Conservation (phyloP, 2,888 invertebrate species). For the Amblyjoppa proteus region DNA sequence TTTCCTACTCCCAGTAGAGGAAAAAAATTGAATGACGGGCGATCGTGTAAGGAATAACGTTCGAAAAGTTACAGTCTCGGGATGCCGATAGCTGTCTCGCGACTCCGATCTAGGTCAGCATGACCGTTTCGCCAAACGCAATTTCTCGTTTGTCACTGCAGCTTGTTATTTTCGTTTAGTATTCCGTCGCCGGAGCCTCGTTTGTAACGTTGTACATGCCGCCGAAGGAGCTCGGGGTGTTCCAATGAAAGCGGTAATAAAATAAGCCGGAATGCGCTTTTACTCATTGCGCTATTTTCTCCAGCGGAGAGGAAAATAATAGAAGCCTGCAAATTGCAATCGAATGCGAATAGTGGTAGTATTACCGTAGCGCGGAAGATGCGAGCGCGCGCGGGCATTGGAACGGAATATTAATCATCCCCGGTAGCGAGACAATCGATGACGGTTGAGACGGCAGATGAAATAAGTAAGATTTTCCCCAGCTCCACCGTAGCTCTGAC, state of each 20-base stretch:
- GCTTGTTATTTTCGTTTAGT: constrained; percentile 21
- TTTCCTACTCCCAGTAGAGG: neutral
- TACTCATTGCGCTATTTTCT: constrained; percentile 18
- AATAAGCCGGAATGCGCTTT: constrained; percentile 29
- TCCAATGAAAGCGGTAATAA: constrained; percentile 23
- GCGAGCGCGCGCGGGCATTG: neutral
- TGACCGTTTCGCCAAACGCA: neutral
- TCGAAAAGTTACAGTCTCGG: neutral
- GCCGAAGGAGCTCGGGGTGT: constrained; percentile 11
- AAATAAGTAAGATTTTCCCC: neutral
- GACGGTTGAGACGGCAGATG: neutral
- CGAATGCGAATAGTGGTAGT: constrained; percentile 16
- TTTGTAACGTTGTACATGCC: constrained; percentile 21
- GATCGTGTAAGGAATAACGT: neutral
- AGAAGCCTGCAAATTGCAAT: constrained; percentile 34
- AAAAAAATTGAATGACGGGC: neutral
- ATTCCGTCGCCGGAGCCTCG: constrained; percentile 15
- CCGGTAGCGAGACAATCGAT: neutral
- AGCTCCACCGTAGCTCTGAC: neutral
- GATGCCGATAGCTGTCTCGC: neutral
- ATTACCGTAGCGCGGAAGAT: neutral
- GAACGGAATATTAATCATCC: constrained; percentile 39
- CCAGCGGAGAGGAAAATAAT: neutral
- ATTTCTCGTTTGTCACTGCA: constrained; percentile 7
- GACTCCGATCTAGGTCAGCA: neutral